Evolutionary conservation across 2,113 vertebrate genomes (phyloP).

Genomic region (Phycodurus eques): DNA sequence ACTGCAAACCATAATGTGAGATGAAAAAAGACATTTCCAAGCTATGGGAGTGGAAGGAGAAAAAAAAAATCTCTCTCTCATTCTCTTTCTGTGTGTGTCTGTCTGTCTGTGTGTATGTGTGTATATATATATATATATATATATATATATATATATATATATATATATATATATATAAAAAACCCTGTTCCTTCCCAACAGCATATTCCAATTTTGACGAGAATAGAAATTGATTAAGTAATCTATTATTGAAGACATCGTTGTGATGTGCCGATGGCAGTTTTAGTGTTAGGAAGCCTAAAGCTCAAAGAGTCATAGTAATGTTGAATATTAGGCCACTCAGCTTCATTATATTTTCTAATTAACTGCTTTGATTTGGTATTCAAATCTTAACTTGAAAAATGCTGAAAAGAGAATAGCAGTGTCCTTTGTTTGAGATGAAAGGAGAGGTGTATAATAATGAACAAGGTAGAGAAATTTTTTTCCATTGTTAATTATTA

Average conservation of each 20-base stretch:
- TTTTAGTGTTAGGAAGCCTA: slow-evolving; percentile 57
- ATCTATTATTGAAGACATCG: slow-evolving; percentile 76
- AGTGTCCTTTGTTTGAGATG: slow-evolving; percentile 56
- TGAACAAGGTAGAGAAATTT: slow-evolving; percentile 34
- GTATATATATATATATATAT: no score
- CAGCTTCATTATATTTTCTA: slow-evolving; percentile 75
- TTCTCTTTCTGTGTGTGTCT: no score
- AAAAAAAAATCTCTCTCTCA: neutral
- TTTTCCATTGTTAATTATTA: neutral
- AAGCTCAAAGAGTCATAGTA: slow-evolving; percentile 60
- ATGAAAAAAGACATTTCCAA: slow-evolving; percentile 65
- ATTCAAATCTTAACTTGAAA: slow-evolving; percentile 66
- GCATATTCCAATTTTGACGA: slow-evolving; percentile 68
- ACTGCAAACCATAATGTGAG: slow-evolving; percentile 69
- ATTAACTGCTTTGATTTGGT: slow-evolving; percentile 72
- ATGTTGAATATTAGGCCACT: slow-evolving; percentile 72
- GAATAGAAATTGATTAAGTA: slow-evolving; percentile 71
- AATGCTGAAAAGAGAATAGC: slow-evolving; percentile 69
- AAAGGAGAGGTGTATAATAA: slow-evolving; percentile 48
- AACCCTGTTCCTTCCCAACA: slow-evolving; percentile 62
- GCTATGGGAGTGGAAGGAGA: slow-evolving; percentile 35
- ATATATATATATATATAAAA: slow-evolving; percentile 57
- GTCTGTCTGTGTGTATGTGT: no score
- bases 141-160: neutral
- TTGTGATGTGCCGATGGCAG: slow-evolving; percentile 66